Evolutionary conservation across 2,797 vertebrate species (phyloP), one percentile per base, ranked within the genome.

Genomic region (Syngnathus acus): DNA sequence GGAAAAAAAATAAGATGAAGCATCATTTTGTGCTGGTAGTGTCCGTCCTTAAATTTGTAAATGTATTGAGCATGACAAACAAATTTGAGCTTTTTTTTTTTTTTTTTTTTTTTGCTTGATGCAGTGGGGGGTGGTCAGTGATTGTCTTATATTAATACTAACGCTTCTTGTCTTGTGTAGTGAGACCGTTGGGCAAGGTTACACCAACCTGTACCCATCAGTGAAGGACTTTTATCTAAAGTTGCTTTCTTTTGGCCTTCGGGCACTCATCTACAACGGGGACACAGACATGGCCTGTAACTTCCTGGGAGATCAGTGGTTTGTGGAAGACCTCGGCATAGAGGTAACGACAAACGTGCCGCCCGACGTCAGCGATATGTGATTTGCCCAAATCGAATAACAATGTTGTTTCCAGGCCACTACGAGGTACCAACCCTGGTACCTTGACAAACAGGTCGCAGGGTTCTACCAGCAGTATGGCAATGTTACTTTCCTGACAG

Each of bases 241-340:
- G 84, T 78, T 93, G 69, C 83, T 93, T 53, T 78, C 85, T 54
- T 63, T 84, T 73, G 87, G 84, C 32, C 69, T 92, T 23, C 78
- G 85, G 50, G 86, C 77, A 0, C 87, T 93, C 5, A 89, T 93
- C 73, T 93, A 92, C 80, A 92, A 92, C 5, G 92, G 92, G 66
- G 92, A 93, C 82, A 92, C 90, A 0, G 92, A 93, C 78, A 92
- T 93, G 91, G 89, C 89, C 73, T 93, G 91, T 78, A 93, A 93
- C 85, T 92, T 92, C 79, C 80, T 93, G 69, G 92, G 92, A 59
- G 88, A 90, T 78, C 83, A 88, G 74, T 93, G 91, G 92, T 93
- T 93, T 75, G 92, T 92, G 67, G 90, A 92, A 47, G 82, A 86
- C 26, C 88, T 93, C 1, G 84, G 85, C 53, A 63, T 87, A 39